A percentile compares a stretch with the other conserved stretches of the same genome.
phyloP scores from a whole-genome alignment of 2,113 vertebrate genomes.

The Recurvirostra avosetta region DNA sequence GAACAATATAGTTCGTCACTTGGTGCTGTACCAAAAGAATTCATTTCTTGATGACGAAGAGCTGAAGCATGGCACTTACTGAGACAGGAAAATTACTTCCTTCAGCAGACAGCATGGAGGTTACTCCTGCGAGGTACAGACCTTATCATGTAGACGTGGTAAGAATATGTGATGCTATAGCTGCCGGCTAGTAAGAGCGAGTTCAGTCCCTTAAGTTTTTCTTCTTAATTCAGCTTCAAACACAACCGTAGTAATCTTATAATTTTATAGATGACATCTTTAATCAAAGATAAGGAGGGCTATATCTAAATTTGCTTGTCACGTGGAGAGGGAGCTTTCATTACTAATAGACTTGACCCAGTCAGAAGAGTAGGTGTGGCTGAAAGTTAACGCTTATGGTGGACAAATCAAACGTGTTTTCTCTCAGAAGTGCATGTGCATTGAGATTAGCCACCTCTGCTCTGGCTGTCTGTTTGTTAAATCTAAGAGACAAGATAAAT shows the following conservation, averaged over 20 bases:
- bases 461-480: background rate
- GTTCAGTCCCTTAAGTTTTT: background rate
- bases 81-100: background rate
- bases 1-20: background rate
- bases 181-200: background rate
- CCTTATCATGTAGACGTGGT: background rate
- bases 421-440: background rate
- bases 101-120: background rate
- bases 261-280: background rate
- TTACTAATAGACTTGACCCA: background rate
- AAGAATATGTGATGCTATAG: background rate
- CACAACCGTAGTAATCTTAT: background rate
- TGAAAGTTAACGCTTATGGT: background rate
- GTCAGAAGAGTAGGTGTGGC: background rate
- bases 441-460: background rate
- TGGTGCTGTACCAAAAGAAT: background rate
- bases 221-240: conserved; percentile 3
- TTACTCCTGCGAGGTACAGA: background rate
- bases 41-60: background rate
- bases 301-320: background rate
- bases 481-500: background rate
- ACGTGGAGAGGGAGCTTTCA: background rate
- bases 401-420: conserved; percentile 21
- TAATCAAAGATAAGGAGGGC: background rate
- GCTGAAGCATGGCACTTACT: background rate